Evolutionary conservation across 1,140 invertebrate species (phyloP).

Genomic region (Drosophila aff.): DNA sequence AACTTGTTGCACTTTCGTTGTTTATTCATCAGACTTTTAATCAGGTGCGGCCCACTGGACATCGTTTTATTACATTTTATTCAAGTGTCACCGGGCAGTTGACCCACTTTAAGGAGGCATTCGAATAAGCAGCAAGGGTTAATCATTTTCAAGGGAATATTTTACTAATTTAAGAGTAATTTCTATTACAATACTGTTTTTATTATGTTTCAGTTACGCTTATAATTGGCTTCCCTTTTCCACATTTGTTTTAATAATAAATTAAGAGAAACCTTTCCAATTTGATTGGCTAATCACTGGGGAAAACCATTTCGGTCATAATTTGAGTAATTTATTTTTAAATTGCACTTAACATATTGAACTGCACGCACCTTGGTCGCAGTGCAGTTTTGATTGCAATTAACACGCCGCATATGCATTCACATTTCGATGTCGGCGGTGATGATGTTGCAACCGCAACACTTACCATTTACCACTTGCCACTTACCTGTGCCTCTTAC

Average conservation of each 20-base stretch:
- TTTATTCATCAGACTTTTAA: slow-evolving; percentile 67
- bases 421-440: slow-evolving; percentile 40
- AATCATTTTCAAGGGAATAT: not conserved
- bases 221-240: not conserved
- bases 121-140: not conserved
- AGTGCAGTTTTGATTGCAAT: slow-evolving; percentile 55
- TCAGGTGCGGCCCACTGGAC: slow-evolving; percentile 56
- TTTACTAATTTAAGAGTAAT: not conserved
- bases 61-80: slow-evolving; percentile 45
- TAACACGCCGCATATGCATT: slow-evolving; percentile 57
- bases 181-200: not conserved
- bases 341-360: slow-evolving; percentile 48
- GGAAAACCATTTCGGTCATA: slow-evolving; percentile 6
- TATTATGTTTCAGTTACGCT: not conserved
- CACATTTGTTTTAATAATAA: not conserved
- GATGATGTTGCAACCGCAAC: slow-evolving; percentile 67
- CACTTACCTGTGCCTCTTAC: slow-evolving; percentile 28
- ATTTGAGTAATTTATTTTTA: slow-evolving; percentile 50
- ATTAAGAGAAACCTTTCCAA: no score
- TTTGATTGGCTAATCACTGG: slow-evolving; percentile 24
- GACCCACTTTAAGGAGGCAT: slow-evolving; percentile 1
- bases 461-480: slow-evolving; percentile 53
- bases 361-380: slow-evolving; percentile 46
- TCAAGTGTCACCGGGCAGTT: slow-evolving; percentile 46
- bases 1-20: slow-evolving; percentile 57